Percentiles rank a stretch among this genome's conserved stretches.
Conservation (phyloP, 2,797 vertebrate genomes). For the Scomberomorus guttatus region DNA sequence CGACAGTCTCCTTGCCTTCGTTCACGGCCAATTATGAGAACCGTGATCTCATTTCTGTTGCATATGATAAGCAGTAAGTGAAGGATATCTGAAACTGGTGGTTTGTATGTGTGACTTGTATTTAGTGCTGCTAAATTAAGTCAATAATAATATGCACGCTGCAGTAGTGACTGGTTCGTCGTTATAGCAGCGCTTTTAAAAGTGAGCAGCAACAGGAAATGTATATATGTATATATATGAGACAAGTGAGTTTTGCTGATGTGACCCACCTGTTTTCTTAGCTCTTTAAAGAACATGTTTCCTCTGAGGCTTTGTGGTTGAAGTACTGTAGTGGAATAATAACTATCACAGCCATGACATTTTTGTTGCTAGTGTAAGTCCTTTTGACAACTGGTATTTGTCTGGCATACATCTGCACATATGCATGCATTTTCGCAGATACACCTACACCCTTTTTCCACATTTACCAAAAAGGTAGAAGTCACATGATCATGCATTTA, state of each 20-base stretch:
- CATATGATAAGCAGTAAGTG: background rate
- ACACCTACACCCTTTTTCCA: slow-evolving; percentile 10
- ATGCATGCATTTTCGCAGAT: background rate
- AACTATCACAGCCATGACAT: background rate
- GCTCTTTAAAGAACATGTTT: too few relatives aligned
- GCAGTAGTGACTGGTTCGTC: background rate
- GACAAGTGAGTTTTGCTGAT: background rate
- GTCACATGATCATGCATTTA: background rate
- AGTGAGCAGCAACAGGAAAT: slow-evolving; percentile 29
- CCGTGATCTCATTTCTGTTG: slow-evolving; percentile 28
- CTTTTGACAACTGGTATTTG: background rate
- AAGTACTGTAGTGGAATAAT: too few relatives aligned
- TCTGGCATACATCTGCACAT: background rate
- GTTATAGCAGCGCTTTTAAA: background rate
- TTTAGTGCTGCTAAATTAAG: background rate
- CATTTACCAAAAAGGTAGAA: background rate
- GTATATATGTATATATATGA: too few relatives aligned
- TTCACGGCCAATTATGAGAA: slow-evolving; percentile 8
- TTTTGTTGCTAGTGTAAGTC: background rate
- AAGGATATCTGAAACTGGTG: background rate
- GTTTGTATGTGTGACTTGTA: background rate
- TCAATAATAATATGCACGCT: background rate
- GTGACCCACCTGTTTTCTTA: too few relatives aligned
- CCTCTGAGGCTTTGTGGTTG: too few relatives aligned
- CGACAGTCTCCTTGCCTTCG: background rate